Conservation (phyloP, 2,888 invertebrate genomes). For the Epistrophe grossulariae region DNA sequence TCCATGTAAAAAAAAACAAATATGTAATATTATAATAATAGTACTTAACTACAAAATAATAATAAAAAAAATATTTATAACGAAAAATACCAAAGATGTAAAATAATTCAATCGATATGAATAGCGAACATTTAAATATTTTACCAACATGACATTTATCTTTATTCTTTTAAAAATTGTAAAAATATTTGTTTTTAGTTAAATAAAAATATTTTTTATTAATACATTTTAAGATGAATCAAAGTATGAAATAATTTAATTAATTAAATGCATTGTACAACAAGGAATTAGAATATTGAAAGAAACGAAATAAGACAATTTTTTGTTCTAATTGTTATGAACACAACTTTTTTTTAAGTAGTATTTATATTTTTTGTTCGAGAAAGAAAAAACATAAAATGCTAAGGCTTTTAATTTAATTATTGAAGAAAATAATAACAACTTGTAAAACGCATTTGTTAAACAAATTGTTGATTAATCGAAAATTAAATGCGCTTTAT, state of each 20-base stretch:
- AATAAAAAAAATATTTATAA: slow-evolving; percentile 31
- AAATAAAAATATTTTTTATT: slow-evolving; percentile 30
- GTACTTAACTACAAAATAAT: slow-evolving; percentile 52
- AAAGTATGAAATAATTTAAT: slow-evolving; percentile 39
- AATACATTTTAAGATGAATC: slow-evolving; percentile 26
- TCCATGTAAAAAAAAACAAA: slow-evolving; percentile 65
- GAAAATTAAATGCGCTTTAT: slow-evolving; percentile 63
- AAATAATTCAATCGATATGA: slow-evolving; percentile 63
- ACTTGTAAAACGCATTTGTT: slow-evolving; percentile 66
- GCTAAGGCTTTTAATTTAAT: slow-evolving; percentile 55
- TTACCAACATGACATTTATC: slow-evolving; percentile 53
- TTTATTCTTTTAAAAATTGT: slow-evolving; percentile 24
- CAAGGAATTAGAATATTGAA: slow-evolving; percentile 46
- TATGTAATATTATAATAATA: slow-evolving; percentile 29
- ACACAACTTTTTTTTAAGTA: slow-evolving; percentile 28
- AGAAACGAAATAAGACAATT: slow-evolving; percentile 53
- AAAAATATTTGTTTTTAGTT: slow-evolving; percentile 33
- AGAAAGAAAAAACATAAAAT: slow-evolving; percentile 21
- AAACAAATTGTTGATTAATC: slow-evolving; percentile 60
- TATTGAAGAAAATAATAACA: slow-evolving; percentile 23
- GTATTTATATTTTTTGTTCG: slow-evolving; percentile 30
- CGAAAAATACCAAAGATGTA: slow-evolving; percentile 77
- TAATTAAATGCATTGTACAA: slow-evolving; percentile 28
- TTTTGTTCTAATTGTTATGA: slow-evolving; percentile 33
- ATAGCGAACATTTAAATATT: slow-evolving; percentile 49